These are phyloP conservation scores for Lycocorax pyrrhopterus DNA, from an alignment of 2,113 vertebrate species.

Conservation along the genomic window DNA sequence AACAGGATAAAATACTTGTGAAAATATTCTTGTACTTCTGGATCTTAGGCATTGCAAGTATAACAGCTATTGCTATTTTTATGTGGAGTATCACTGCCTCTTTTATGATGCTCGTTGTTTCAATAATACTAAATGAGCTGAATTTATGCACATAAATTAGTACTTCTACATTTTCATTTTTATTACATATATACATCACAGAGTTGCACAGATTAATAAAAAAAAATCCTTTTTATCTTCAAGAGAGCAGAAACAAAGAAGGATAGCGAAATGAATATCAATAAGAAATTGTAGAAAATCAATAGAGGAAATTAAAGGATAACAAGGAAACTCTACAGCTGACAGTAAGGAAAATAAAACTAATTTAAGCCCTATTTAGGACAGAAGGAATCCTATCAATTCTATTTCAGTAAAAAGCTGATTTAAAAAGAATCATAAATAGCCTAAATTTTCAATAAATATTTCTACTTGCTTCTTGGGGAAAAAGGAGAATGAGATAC, in stretches of 20 bases:
- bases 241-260: neutral
- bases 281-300: neutral
- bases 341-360: neutral
- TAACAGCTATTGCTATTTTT: neutral
- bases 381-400: neutral
- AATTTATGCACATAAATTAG: conserved; percentile 19
- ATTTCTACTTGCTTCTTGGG: neutral
- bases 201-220: neutral
- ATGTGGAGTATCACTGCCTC: neutral
- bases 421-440: neutral
- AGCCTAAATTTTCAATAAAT: neutral
- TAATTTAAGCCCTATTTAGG: neutral
- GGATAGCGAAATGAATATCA: neutral
- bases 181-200: conserved; percentile 6
- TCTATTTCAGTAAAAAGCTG: neutral
- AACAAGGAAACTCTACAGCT: neutral
- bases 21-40: neutral
- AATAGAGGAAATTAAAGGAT: neutral
- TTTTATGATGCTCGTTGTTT: conserved; percentile 14
- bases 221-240: neutral
- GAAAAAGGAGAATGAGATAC: neutral
- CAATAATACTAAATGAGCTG: neutral
- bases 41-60: neutral
- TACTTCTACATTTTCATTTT: conserved; percentile 26
- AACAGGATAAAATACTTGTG: neutral